Conservation (phyloP, 2,113 vertebrate species). For the Chamaea fasciata region DNA sequence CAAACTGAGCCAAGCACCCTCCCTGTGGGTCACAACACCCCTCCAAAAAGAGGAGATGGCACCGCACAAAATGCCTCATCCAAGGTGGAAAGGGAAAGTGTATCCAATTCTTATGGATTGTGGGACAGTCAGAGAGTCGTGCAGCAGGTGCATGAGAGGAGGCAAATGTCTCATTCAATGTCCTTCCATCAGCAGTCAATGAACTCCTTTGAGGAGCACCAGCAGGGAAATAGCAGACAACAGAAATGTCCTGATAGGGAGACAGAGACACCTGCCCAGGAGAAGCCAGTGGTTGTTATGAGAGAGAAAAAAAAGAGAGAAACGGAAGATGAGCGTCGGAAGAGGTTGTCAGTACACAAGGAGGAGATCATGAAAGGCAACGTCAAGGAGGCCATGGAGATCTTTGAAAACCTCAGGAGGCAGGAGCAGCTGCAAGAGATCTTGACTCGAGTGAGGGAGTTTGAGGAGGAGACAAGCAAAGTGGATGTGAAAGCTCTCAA, state of each 20-base stretch:
- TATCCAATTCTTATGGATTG: background rate
- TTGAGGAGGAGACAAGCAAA: conserved; percentile 80
- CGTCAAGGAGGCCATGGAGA: conserved; percentile 78
- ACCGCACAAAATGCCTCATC: background rate
- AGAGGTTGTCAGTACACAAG: conserved; percentile 86
- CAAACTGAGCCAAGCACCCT: conserved; percentile 8
- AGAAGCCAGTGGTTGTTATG: conserved; percentile 67
- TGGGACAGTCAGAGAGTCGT: conserved; percentile 5
- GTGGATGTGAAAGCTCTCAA: conserved; percentile 79
- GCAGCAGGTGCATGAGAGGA: conserved; percentile 15
- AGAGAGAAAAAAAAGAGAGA: conserved; percentile 75
- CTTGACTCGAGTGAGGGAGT: conserved; percentile 79
- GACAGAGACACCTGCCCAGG: background rate
- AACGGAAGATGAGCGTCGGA: conserved; percentile 81
- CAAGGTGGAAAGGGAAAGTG: conserved; percentile 24
- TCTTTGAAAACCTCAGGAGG: conserved; percentile 80
- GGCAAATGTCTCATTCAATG: background rate
- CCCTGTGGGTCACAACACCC: background rate
- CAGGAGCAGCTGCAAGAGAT: conserved; percentile 85
- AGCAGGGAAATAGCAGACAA: background rate
- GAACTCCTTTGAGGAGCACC: background rate
- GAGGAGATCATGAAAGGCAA: conserved; percentile 89
- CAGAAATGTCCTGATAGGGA: background rate
- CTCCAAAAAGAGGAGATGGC: background rate
- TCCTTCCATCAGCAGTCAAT: conserved; percentile 1